These are phyloP conservation scores for Prosopocoilus inquinatus DNA, from an alignment of 2,888 invertebrate species.

Conservation along the genomic window DNA sequence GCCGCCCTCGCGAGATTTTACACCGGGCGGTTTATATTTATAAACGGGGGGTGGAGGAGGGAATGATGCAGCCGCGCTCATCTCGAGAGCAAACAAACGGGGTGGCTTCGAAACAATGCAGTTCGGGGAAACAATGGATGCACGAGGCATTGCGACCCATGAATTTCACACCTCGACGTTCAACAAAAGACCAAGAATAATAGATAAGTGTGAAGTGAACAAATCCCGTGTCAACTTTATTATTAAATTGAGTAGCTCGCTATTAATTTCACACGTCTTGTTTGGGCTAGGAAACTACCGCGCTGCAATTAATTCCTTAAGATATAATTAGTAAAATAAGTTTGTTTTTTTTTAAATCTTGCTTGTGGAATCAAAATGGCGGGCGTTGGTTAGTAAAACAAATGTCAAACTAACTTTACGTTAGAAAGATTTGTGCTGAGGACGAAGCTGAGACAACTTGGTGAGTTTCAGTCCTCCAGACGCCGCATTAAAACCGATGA, in stretches of 20 bases:
- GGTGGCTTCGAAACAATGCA: conserved; percentile 26
- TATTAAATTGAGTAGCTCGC: background rate
- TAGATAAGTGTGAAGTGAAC: conserved; percentile 11
- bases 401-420: too few species aligned
- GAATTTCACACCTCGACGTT: conserved; percentile 33
- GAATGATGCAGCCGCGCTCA: conserved; percentile 5
- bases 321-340: too few species aligned
- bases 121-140: conserved; percentile 28
- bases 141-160: conserved; percentile 21
- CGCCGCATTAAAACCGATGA: too few species aligned
- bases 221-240: background rate
- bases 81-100: conserved; percentile 21
- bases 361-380: too few species aligned
- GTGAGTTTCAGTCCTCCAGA: too few species aligned
- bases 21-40: background rate
- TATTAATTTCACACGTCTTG: too few species aligned
- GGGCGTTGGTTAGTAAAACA: too few species aligned
- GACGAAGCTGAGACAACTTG: too few species aligned
- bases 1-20: background rate
- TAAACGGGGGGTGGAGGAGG: background rate
- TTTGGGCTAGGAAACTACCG: too few species aligned
- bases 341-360: too few species aligned
- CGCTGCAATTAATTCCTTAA: too few species aligned
- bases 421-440: too few species aligned
- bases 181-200: conserved; percentile 27